These are phyloP conservation scores for Diuraphis noxia DNA, from an alignment of 1,140 invertebrate species.

Conservation along the genomic window DNA sequence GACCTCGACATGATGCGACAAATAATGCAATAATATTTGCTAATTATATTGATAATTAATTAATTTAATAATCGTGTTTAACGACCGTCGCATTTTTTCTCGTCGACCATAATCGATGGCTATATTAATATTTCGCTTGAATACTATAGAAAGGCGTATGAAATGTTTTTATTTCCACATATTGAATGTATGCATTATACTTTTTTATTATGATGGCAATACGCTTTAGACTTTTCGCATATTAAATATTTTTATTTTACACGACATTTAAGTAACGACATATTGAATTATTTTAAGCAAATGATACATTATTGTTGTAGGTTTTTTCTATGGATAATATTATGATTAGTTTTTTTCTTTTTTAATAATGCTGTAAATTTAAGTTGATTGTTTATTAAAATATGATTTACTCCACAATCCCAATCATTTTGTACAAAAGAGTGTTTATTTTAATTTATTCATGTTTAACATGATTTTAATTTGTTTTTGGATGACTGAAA, in stretches of 20 bases:
- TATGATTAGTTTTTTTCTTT: not conserved
- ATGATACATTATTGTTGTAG: not conserved
- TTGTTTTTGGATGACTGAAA: not conserved
- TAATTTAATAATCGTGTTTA: not conserved
- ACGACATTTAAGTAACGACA: not conserved
- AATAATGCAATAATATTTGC: not conserved
- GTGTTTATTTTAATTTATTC: not conserved
- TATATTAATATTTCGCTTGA: not conserved
- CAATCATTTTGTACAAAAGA: not conserved
- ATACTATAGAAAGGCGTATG: not conserved
- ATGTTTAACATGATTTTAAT: not conserved
- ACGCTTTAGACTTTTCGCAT: not conserved
- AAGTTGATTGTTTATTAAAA: not conserved
- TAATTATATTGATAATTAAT: not conserved
- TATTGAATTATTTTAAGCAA: not conserved
- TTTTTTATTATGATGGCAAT: not conserved
- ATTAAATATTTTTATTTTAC: not conserved
- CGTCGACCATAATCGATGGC: not conserved
- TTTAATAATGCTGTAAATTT: not conserved
- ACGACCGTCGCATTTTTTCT: not conserved
- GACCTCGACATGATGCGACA: not conserved
- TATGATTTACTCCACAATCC: not conserved
- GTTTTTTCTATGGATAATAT: not conserved
- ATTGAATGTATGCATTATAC: not conserved
- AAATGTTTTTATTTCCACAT: not conserved